Conservation (phyloP, 2,888 invertebrate species). For the Pristionchus japonicus region DNA sequence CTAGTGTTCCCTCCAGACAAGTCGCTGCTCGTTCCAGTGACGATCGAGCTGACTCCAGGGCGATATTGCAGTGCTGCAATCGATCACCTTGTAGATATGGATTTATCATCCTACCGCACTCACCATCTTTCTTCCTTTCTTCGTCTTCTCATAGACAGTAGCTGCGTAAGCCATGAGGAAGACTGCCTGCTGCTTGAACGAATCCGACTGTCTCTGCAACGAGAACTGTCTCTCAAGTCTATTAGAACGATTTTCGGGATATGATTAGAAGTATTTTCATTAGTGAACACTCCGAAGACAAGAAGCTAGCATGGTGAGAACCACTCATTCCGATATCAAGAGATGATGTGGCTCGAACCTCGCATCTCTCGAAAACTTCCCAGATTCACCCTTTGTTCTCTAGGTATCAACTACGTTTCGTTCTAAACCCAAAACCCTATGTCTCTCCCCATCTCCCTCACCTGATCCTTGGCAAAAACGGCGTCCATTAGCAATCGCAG, state of each 20-base stretch:
- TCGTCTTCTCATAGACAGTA: constrained; percentile 86
- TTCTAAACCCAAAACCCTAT: constrained; percentile 84
- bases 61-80: constrained; percentile 53
- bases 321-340: no score
- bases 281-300: no score
- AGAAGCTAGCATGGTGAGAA: no score
- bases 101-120: neutral
- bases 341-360: no score
- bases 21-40: constrained; percentile 52
- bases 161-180: constrained; percentile 93
- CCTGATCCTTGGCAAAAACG: constrained; percentile 3
- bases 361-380: no score
- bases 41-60: constrained; percentile 49
- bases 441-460: neutral
- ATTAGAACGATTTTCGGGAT: no score
- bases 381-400: no score
- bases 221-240: no score
- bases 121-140: constrained; percentile 37
- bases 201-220: neutral
- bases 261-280: no score
- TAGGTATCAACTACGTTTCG: constrained; percentile 29
- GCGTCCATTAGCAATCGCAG: constrained; percentile 85
- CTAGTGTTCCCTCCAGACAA: constrained; percentile 48
- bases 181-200: constrained; percentile 75
- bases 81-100: neutral